Evolutionary conservation across 1,140 invertebrate genomes (phyloP), one percentile per base, ranked within the genome.

Genomic region (Matsumurasca onukii): DNA sequence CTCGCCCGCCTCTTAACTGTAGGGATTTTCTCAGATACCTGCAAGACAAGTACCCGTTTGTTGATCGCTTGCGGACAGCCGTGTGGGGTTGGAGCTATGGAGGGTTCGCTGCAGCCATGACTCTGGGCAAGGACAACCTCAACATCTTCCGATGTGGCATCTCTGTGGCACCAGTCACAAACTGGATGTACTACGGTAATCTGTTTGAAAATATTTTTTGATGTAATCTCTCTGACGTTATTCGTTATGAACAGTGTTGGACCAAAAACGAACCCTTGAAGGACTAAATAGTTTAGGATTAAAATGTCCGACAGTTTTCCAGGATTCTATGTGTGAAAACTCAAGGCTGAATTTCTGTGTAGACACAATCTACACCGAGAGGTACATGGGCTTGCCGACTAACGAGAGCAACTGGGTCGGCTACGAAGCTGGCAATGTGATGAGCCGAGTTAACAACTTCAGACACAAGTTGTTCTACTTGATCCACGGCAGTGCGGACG

Each of bases 311-410:
- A n/a, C n/a, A n/a, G n/a, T n/a, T n/a, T n/a, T n/a, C n/a, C n/a
- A n/a, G n/a, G n/a, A n/a, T n/a, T n/a, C n/a, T n/a, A n/a, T n/a
- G n/a, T n/a, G n/a, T n/a, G n/a, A n/a, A n/a, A n/a, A n/a, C n/a
- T n/a, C n/a, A n/a, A n/a, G n/a, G n/a, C n/a, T n/a, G n/a, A n/a
- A n/a, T n/a, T n/a, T n/a, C n/a, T n/a, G n/a, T n/a, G n/a, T 78
- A 98, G 95, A 98, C 82, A 93, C 95, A n/a, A 92, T 95, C 76
- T 98, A 98, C 77, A 96, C 95, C 1, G 95, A 98, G 77, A 83
- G 95, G 27, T 97, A 93, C 78, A 97, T 98, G 95, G 93, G 93
- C 20, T 79, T 91, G 15, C 94, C 95, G 3, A 87, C 80, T 1
- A 65, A 76, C 0, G 80, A 84, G 29, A 92, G 94, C 74, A 97